These are phyloP conservation scores for Phalacrocorax pelagicus DNA, from an alignment of 2,113 vertebrate genomes.

Conservation along the genomic window DNA sequence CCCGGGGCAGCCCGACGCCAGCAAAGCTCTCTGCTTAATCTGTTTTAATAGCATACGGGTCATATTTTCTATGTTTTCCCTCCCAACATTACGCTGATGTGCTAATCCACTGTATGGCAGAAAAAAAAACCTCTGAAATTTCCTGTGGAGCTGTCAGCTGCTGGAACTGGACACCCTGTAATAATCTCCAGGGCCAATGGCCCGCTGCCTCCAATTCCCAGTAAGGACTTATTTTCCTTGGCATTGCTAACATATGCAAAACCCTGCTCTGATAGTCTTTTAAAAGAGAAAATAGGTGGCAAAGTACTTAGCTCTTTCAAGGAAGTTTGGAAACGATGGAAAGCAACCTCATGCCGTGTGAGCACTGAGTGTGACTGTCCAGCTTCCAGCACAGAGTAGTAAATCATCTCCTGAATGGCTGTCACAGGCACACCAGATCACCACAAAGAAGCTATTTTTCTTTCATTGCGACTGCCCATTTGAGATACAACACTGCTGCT, in stretches of 20 bases:
- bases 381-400: background rate
- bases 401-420: conserved; percentile 31
- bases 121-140: background rate
- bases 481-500: background rate
- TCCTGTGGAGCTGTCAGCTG: background rate
- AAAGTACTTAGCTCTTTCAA: conserved; percentile 24
- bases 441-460: conserved; percentile 32
- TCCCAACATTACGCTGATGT: background rate
- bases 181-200: background rate
- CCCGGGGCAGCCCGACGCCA: background rate
- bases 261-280: background rate
- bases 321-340: background rate
- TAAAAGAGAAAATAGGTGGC: background rate
- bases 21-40: background rate
- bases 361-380: background rate
- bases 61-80: background rate
- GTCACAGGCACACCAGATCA: background rate
- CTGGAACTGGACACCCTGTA: conserved; percentile 1
- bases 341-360: background rate
- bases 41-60: background rate
- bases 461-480: background rate
- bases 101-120: background rate
- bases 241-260: background rate
- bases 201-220: background rate
- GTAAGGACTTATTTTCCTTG: conserved; percentile 15